Evolutionary conservation across 1,140 invertebrate genomes (phyloP).

Genomic region (Bombus consobrinus): DNA sequence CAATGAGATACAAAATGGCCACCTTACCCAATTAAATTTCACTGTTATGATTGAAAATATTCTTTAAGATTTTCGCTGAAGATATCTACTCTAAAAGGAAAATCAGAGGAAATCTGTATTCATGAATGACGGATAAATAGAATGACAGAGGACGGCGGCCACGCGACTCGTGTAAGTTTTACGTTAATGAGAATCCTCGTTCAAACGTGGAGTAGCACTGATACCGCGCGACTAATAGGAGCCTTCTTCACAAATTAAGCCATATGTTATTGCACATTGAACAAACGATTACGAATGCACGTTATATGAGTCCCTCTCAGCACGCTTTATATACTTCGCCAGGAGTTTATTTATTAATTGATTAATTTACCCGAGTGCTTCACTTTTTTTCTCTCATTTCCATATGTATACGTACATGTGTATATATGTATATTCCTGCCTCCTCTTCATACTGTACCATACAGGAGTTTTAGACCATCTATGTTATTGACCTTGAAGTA

Average conservation of each 20-base stretch:
- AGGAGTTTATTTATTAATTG: slow-evolving; percentile 10
- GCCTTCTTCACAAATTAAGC: slow-evolving; percentile 66
- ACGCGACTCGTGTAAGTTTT: not conserved
- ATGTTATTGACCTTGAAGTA: not conserved
- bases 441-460: not conserved
- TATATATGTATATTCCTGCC: slow-evolving; percentile 28
- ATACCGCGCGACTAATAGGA: slow-evolving; percentile 10
- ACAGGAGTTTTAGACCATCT: not conserved
- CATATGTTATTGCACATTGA: slow-evolving; percentile 79
- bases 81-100: not conserved
- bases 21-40: no score
- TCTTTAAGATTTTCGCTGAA: not conserved
- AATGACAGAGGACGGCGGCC: not conserved
- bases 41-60: not conserved
- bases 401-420: slow-evolving; percentile 24
- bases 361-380: slow-evolving; percentile 20
- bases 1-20: not conserved
- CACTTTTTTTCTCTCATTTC: not conserved
- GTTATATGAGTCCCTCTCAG: slow-evolving; percentile 62
- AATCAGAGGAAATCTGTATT: no score
- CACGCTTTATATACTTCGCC: slow-evolving; percentile 1
- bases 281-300: slow-evolving; percentile 75
- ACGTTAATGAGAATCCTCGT: slow-evolving; percentile 4
- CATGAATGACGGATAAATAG: not conserved
- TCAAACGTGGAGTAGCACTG: not conserved